These are phyloP conservation scores for Mustelus asterias DNA, from an alignment of 2,113 vertebrate genomes.

Conservation along the genomic window DNA sequence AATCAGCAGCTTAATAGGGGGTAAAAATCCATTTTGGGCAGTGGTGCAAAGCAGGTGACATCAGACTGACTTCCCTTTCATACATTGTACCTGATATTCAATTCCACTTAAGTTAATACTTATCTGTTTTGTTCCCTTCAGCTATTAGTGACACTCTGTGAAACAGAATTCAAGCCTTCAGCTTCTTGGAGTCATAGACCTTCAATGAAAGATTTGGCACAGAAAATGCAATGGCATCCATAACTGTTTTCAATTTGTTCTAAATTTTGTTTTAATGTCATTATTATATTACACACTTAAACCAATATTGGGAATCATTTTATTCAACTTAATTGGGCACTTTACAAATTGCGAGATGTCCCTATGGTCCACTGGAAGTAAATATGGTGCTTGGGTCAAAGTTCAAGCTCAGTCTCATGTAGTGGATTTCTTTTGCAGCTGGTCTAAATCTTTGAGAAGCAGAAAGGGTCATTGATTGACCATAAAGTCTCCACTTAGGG, in stretches of 20 bases:
- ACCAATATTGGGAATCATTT: background rate
- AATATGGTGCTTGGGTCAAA: background rate
- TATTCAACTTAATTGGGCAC: background rate
- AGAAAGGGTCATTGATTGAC: background rate
- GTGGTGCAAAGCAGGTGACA: background rate
- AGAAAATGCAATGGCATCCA: background rate
- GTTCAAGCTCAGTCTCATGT: background rate
- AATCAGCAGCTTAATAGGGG: background rate
- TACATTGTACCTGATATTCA: background rate
- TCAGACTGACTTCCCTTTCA: background rate
- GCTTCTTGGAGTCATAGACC: background rate
- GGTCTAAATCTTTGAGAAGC: background rate
- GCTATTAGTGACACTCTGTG: background rate
- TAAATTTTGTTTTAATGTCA: background rate
- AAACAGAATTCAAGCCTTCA: background rate
- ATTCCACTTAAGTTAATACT: background rate
- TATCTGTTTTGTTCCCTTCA: background rate
- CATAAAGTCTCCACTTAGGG: background rate
- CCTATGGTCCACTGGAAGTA: background rate
- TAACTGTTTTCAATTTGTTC: background rate
- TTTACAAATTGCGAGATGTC: background rate
- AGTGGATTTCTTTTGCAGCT: background rate
- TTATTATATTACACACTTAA: background rate
- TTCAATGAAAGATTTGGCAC: background rate
- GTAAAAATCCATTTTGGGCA: background rate